phyloP scores from a whole-genome alignment of 2,113 vertebrate genomes.

The Parotia lawesii region DNA sequence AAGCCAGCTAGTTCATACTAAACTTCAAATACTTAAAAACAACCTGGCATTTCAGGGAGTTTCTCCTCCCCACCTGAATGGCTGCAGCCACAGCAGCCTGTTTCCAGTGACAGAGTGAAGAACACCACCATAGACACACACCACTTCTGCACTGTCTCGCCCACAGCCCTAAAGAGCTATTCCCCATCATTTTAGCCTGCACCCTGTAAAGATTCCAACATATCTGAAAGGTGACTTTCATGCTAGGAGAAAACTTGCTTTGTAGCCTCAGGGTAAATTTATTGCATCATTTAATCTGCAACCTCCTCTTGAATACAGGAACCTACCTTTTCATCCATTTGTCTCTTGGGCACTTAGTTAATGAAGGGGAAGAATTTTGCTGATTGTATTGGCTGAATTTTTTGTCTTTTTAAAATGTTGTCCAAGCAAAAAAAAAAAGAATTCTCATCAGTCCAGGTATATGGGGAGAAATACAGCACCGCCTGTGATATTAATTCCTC shows the following conservation, averaged over 20 bases:
- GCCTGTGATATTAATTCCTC: background rate
- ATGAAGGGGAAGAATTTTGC: constrained; percentile 15
- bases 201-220: background rate
- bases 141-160: background rate
- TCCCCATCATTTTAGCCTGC: background rate
- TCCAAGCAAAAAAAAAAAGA: background rate
- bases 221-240: background rate
- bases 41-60: background rate
- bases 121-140: background rate
- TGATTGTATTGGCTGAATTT: background rate
- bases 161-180: background rate
- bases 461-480: background rate
- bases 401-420: background rate
- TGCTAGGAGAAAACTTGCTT: background rate
- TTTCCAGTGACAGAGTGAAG: background rate
- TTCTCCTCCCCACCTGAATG: background rate
- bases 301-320: background rate
- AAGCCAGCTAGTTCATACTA: background rate
- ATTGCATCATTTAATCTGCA: background rate
- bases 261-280: background rate
- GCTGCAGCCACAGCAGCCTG: background rate
- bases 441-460: background rate
- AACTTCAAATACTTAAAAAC: background rate
- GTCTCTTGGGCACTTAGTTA: constrained; percentile 23
- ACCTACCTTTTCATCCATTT: background rate